Evolutionary conservation across 2,797 vertebrate species (phyloP).

Genomic region (Botia kubotai): DNA sequence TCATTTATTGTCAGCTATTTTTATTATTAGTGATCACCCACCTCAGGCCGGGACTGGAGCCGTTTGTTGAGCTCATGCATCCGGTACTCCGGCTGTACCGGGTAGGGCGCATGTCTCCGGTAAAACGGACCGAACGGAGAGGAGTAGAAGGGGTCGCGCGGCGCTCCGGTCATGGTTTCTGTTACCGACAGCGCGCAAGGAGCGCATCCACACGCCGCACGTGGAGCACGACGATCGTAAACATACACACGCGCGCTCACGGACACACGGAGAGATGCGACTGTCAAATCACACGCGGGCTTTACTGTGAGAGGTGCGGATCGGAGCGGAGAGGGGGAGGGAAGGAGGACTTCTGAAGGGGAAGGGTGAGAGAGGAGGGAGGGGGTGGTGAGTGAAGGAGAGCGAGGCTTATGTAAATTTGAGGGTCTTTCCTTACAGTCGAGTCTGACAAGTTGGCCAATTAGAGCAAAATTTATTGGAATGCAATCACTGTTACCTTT

Average conservation of each 20-base stretch:
- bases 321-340: background rate
- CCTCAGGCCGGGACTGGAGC: slow-evolving; percentile 99
- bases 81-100: slow-evolving; percentile 99
- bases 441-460: slow-evolving; percentile 41
- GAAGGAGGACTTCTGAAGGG: slow-evolving; percentile 1
- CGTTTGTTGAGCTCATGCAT: slow-evolving; percentile 99
- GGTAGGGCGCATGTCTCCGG: slow-evolving; percentile 97
- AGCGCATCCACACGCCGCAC: slow-evolving; percentile 58
- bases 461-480: slow-evolving; percentile 28
- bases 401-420: slow-evolving; percentile 25
- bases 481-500: slow-evolving; percentile 2
- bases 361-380: background rate
- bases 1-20: background rate
- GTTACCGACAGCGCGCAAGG: slow-evolving; percentile 55
- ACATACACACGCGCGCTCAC: slow-evolving; percentile 46
- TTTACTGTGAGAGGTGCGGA: slow-evolving; percentile 51
- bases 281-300: slow-evolving; percentile 50
- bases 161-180: slow-evolving; percentile 60
- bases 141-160: slow-evolving; percentile 58
- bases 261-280: slow-evolving; percentile 42
- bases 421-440: slow-evolving; percentile 45
- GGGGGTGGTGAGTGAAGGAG: slow-evolving; percentile 1
- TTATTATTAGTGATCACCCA: slow-evolving; percentile 61
- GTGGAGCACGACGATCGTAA: slow-evolving; percentile 55
- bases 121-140: slow-evolving; percentile 62